A percentile compares a stretch with the other conserved stretches of the same genome.
These are phyloP conservation scores for Dipodomys stephensi DNA, from an alignment of 2,113 vertebrate species.

Conservation along the genomic window DNA sequence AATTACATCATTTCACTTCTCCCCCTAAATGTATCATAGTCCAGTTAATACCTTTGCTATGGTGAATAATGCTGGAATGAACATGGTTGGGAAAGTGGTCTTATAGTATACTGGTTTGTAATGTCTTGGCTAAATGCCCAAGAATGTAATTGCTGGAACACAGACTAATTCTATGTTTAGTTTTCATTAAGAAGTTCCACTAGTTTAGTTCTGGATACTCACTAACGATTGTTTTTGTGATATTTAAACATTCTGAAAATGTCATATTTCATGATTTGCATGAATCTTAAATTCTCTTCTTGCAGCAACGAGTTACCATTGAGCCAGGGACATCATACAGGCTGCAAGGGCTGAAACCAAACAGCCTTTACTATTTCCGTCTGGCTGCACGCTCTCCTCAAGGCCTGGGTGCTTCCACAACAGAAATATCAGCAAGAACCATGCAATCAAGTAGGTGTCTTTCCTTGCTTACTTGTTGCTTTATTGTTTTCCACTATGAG, in stretches of 20 bases:
- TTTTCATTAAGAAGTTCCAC: not conserved
- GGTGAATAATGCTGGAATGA: no score
- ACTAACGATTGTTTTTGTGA: not conserved
- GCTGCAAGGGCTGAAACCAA: conserved; percentile 96
- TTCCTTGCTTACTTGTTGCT: conserved; percentile 85
- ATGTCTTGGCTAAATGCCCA: no score
- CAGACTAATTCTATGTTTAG: no score
- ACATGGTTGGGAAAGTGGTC: no score
- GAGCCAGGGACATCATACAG: conserved; percentile 95
- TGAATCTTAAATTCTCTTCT: conserved; percentile 55
- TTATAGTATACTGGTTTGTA: no score
- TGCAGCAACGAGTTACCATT: conserved; percentile 94
- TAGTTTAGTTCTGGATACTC: not conserved
- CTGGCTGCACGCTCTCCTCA: conserved; percentile 97
- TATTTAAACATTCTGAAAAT: conserved; percentile 22
- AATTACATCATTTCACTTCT: no score
- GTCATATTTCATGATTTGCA: not conserved
- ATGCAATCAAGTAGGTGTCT: conserved; percentile 99
- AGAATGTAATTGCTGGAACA: no score
- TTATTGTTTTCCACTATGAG: not conserved
- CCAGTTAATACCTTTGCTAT: no score
- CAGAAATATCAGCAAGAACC: conserved; percentile 97
- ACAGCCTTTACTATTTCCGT: conserved; percentile 96
- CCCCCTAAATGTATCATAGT: no score
- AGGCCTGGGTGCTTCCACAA: conserved; percentile 96